Evolutionary conservation across 2,888 invertebrate species (phyloP), one percentile per base, ranked within the genome.

Genomic region (Carterocephalus palaemon): DNA sequence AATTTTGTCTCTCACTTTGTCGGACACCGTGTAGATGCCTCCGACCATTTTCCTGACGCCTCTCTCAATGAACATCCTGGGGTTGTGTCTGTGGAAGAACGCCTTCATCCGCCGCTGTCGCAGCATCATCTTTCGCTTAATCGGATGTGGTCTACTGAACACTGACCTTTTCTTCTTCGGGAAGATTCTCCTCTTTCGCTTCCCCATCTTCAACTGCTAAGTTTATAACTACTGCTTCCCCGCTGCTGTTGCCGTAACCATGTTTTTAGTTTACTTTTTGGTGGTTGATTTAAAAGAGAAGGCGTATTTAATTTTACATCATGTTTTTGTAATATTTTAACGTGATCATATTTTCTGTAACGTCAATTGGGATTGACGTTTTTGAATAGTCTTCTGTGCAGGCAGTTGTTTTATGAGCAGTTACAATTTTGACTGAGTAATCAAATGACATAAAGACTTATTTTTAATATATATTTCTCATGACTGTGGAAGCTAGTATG

Each of bases 141-240:
- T 75, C 0, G 77, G 77, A 43, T 78, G 74, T 0, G 79, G 79
- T 53, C 77, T 60, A 2, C 77, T 73, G 57, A 78, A 79, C 0
- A 79, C 70, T 0, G 78, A 77, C 7, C 65, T 53, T 46, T 79
- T 78, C 36, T 62, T 70, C 47, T 64, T 76, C 0, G 69, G 70
- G 19, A 77, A 75, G 8, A 72, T 64, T 43, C 66, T 64, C 38
- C 72, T 52, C 17, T 61, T 70, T 1, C 64, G 64, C 29, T 71
- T 77, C 1, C 72, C 76, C 78, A 79, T 75, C 46, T 36, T 64
- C 34, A 15, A 19, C 1, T 20, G n/a, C 19, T 3, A 16, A 36
- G 7, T n/a, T 9, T 10, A 17, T 32, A 29, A 17, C 31, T 29
- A 16, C 13, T 20, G 10, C 2, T 39, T 40, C 15, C 6, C 22